phyloP scores from a whole-genome alignment of 2,888 invertebrate genomes.

The Corythucha ciliata region DNA sequence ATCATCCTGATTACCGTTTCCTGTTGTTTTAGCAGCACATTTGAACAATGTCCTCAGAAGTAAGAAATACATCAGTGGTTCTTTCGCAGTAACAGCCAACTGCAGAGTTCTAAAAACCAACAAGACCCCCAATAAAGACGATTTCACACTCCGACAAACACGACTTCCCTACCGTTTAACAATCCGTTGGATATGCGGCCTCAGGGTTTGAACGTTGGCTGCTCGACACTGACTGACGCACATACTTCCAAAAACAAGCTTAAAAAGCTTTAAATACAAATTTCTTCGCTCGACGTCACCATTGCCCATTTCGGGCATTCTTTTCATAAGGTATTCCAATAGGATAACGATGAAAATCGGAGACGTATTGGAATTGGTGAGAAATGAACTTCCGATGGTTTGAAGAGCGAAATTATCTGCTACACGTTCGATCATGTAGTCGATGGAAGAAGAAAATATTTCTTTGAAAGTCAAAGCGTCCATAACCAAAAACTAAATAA shows the following conservation, averaged over 20 bases:
- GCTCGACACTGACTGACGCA: slow-evolving; percentile 89
- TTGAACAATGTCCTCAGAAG: slow-evolving; percentile 86
- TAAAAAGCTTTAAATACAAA: slow-evolving; percentile 87
- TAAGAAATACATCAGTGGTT: slow-evolving; percentile 95
- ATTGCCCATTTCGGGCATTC: slow-evolving; percentile 97
- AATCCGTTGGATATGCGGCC: slow-evolving; percentile 92
- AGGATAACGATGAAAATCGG: slow-evolving; percentile 93
- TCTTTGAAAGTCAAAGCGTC: slow-evolving; percentile 92
- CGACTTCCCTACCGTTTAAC: slow-evolving; percentile 57
- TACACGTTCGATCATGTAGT: slow-evolving; percentile 90
- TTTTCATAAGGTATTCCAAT: slow-evolving; percentile 84
- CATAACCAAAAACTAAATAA: slow-evolving; percentile 84
- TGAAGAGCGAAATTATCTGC: slow-evolving; percentile 87
- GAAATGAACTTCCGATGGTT: slow-evolving; percentile 87
- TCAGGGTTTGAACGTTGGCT: slow-evolving; percentile 95
- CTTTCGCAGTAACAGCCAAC: slow-evolving; percentile 90
- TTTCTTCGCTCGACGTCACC: slow-evolving; percentile 79
- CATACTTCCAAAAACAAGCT: slow-evolving; percentile 87
- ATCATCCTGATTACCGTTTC: slow-evolving; percentile 98
- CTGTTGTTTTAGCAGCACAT: too few relatives aligned
- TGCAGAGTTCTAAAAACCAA: slow-evolving; percentile 69
- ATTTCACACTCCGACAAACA: background rate
- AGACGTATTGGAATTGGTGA: slow-evolving; percentile 87
- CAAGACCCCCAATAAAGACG: background rate
- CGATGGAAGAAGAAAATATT: slow-evolving; percentile 90